Conservation (phyloP, 2,888 invertebrate genomes). For the Malthinus flaveolus region DNA sequence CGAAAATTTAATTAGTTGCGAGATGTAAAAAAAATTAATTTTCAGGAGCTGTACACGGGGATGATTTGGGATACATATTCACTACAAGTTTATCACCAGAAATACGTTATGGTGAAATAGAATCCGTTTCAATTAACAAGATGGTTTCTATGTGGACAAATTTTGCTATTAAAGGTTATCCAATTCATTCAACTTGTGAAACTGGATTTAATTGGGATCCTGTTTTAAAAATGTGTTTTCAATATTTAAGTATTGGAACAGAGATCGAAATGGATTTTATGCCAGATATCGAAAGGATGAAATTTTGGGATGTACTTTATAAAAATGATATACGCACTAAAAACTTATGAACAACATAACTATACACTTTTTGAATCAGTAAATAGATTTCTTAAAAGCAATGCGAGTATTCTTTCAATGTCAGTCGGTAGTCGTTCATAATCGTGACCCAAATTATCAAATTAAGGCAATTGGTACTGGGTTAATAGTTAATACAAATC, state of each 20-base stretch:
- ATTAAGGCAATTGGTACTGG: too few species aligned
- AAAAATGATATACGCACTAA: conserved; percentile 18
- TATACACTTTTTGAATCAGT: too few species aligned
- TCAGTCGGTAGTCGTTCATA: too few species aligned
- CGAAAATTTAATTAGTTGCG: neutral
- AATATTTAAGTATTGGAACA: conserved; percentile 22
- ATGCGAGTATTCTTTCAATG: too few species aligned
- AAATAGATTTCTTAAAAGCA: too few species aligned
- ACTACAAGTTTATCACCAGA: conserved; percentile 21
- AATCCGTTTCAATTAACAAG: conserved; percentile 18
- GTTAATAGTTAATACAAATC: too few species aligned
- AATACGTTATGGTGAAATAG: conserved; percentile 10
- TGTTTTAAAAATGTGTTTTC: conserved; percentile 15
- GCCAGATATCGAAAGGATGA: conserved; percentile 28
- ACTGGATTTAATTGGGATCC: conserved; percentile 16
- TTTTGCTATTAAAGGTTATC: conserved; percentile 26
- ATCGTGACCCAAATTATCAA: too few species aligned
- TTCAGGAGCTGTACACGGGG: conserved; percentile 33
- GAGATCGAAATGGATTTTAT: conserved; percentile 3
- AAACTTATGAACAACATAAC: neutral
- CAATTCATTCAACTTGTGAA: neutral
- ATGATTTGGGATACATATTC: conserved; percentile 34
- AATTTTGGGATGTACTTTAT: conserved; percentile 32
- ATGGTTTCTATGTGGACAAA: conserved; percentile 29
- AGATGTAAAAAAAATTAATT: conserved; percentile 4